A percentile compares a stretch with the other conserved stretches of the same genome.
phyloP scores from a whole-genome alignment of 2,113 vertebrate genomes.

The Hypocryptadius cinnamomeus region DNA sequence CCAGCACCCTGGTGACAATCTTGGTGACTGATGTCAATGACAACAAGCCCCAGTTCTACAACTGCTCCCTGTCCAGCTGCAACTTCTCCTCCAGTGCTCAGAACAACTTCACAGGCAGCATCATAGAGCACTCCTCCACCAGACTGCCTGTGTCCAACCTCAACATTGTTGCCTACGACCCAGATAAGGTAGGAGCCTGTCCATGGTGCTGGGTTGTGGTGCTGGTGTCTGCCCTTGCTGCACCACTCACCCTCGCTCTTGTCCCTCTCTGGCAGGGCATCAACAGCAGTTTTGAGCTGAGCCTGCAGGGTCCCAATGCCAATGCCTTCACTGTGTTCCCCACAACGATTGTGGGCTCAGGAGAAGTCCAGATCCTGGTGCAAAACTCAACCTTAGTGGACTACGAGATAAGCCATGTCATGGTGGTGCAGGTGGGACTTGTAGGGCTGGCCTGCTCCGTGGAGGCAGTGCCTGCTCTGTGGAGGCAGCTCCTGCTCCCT shows the following conservation, averaged over 20 bases:
- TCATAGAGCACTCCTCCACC: constrained; percentile 75
- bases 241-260: neutral
- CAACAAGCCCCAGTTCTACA: constrained; percentile 82
- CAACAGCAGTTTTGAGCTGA: constrained; percentile 71
- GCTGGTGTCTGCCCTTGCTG: neutral
- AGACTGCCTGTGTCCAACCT: constrained; percentile 67
- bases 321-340: constrained; percentile 77
- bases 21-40: constrained; percentile 82
- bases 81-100: constrained; percentile 9
- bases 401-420: constrained; percentile 71
- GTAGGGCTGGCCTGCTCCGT: neutral
- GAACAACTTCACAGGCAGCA: constrained; percentile 65
- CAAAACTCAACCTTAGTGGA: constrained; percentile 69
- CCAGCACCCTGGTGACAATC: constrained; percentile 65
- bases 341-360: neutral
- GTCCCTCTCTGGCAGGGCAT: constrained; percentile 51
- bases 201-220: too few relatives aligned
- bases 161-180: constrained; percentile 75
- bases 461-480: neutral
- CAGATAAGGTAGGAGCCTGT: constrained; percentile 73
- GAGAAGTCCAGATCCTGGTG: constrained; percentile 76
- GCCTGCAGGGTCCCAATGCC: constrained; percentile 64
- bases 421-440: constrained; percentile 75
- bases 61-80: constrained; percentile 68
- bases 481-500: neutral